Evolutionary conservation across 2,113 vertebrate genomes (phyloP), one percentile per base, ranked within the genome.

Genomic region (Siphamia tubifer): DNA sequence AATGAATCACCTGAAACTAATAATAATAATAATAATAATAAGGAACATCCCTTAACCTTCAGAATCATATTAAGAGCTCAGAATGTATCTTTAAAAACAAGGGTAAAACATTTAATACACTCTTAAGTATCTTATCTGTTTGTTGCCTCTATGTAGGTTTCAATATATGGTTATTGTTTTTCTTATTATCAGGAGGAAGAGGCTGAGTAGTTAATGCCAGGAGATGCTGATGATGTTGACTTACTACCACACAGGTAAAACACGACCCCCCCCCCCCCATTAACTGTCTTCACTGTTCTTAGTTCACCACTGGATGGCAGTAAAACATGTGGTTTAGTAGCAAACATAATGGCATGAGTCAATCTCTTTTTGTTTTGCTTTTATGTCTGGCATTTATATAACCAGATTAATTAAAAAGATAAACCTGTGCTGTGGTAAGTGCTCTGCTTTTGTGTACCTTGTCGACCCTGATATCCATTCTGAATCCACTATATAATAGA

Each of bases 141-240:
- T 0, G 35, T 15, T 54, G 11, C 7, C 38, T 54, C 45, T 2
- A 15, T 2, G 23, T 0, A 4, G 20, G 63, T 25, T 31, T 40
- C 16, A 20, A 69, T n/a, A 20, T 8, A 7, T 10, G 1, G 13
- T 43, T 48, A 10, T 76, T 12, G 78, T 6, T 43, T 13, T 70
- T 13, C 77, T 5, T 77, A 65, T 21, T 20, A 31, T 48, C 74
- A 91, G 86, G 89, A 90, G 66, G 88, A 90, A 65, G 88, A 77
- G 54, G 83, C 80, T 1, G 85, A 91, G 44, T 88, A 91, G 68
- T 47, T 47, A 8, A 65, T 40, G 31, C 43, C 28, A n/a, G 67
- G 24, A 0, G 34, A 63, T 1, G 27, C 21, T 25, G 27, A 30
- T 20, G 55, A 72, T 40, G 56, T 44, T 51, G 25, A 73, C 45